Percentiles rank a stretch among this genome's conserved stretches.
Evolutionary conservation across 2,888 invertebrate genomes (phyloP).

Genomic region (Caenorhabditis drosophilae): DNA sequence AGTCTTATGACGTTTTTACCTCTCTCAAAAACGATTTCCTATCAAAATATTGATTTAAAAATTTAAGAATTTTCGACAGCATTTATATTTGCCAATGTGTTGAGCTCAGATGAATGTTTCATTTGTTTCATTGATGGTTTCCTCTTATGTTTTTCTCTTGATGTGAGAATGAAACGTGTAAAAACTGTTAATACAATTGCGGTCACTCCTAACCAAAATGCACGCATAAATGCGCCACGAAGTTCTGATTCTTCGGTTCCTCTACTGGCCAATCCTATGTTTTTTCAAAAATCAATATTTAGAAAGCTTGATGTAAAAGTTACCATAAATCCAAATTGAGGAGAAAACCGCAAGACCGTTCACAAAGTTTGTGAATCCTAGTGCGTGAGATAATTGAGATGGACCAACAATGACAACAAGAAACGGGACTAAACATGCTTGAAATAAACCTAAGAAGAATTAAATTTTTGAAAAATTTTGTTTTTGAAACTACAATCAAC

Average conservation of each 20-base stretch:
- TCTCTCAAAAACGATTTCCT: not conserved
- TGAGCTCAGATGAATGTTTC: slow-evolving; percentile 42
- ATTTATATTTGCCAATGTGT: slow-evolving; percentile 38
- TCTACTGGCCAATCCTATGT: slow-evolving; percentile 23
- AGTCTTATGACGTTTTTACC: not conserved
- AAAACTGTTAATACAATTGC: slow-evolving; percentile 31
- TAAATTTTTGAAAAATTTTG: not conserved
- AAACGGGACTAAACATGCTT: slow-evolving; percentile 43
- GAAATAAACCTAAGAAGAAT: slow-evolving; percentile 35
- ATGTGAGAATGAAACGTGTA: slow-evolving; percentile 28
- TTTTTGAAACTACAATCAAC: slow-evolving; percentile 6
- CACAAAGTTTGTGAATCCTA: slow-evolving; percentile 53
- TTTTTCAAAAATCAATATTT: too few relatives aligned
- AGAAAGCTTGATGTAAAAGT: too few relatives aligned
- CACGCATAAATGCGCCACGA: slow-evolving; percentile 21
- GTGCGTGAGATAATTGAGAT: slow-evolving; percentile 42
- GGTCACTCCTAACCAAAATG: slow-evolving; percentile 28
- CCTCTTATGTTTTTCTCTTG: slow-evolving; percentile 34
- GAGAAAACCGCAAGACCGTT: slow-evolving; percentile 45
- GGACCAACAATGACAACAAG: slow-evolving; percentile 46
- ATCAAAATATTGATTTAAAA: slow-evolving; percentile 6
- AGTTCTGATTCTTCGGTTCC: slow-evolving; percentile 17
- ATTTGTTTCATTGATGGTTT: slow-evolving; percentile 47
- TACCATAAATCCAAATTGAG: not conserved
- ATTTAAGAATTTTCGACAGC: slow-evolving; percentile 37